Evolutionary conservation across 2,888 invertebrate species (phyloP), one percentile per base, ranked within the genome.

Genomic region (Toxonevra muliebris): DNA sequence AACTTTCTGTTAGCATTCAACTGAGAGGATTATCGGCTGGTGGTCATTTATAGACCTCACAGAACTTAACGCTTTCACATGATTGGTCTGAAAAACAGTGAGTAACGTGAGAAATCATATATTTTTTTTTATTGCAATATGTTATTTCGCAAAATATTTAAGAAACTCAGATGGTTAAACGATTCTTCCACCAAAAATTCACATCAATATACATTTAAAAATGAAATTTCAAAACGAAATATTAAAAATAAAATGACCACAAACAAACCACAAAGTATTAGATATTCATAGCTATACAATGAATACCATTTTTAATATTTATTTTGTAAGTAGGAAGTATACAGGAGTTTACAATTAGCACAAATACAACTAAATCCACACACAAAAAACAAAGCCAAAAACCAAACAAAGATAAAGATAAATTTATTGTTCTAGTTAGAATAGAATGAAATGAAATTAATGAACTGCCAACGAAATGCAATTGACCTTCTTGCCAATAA

Each of bases 391-490:
- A 30, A 30, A 30, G 7, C 30, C 8, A 2, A 61, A 40, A 52
- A 17, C 41, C 52, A 53, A 52, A 61, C 61, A 52, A 61, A 61
- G 12, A 61, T 61, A 52, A 53, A 52, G 41, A 41, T 19, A 19
- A 66, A 61, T 66, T 57, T 61, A 61, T 66, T 66, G 50, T 61
- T 66, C 61, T 15, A 55, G 43, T 19, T 54, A 50, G 57, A 61
- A 66, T 61, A 59, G 48, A 63, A 63, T 41, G 43, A 63, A 55
- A 72, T 71, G 60, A 79, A 79, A 78, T 78, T 79, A 79, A 78
- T 79, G 78, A 77, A 76, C 76, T 76, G 80, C 73, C 80, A 76
- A 74, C 75, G 72, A 81, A 82, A 77, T 80, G 78, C 79, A 82
- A 79, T 80, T 78, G 82, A 80, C 81, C 81, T 80, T 81, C 82